These are phyloP conservation scores for Falco berigora DNA, from an alignment of 2,797 vertebrate species.

Conservation along the genomic window DNA sequence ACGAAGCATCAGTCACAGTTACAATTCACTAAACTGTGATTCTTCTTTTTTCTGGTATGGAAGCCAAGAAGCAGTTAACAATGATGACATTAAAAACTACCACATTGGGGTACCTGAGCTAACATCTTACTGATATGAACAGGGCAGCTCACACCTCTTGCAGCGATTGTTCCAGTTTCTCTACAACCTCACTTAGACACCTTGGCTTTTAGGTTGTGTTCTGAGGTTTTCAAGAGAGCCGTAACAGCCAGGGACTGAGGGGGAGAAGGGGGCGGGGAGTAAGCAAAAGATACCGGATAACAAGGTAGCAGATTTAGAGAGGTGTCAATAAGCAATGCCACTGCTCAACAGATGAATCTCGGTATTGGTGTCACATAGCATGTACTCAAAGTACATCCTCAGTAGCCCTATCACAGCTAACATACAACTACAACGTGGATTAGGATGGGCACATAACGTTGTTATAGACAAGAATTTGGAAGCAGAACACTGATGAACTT, in stretches of 20 bases:
- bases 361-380: not conserved
- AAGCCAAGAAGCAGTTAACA: not conserved
- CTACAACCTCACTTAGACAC: not conserved
- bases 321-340: not conserved
- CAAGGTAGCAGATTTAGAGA: not conserved
- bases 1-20: not conserved
- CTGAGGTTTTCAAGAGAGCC: not conserved
- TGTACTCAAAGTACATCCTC: not conserved
- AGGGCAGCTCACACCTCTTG: constrained; percentile 1
- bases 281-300: not conserved
- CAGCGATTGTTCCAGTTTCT: not conserved
- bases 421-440: not conserved
- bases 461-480: not conserved
- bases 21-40: not conserved
- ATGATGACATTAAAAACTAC: not conserved
- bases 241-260: not conserved
- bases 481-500: not conserved
- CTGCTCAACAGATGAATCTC: not conserved
- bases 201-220: not conserved
- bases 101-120: not conserved
- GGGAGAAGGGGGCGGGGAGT: rapidly evolving
- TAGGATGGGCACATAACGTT: not conserved
- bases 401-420: not conserved
- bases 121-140: not conserved
- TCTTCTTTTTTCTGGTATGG: not conserved